Base-by-base conservation (phyloP, 2,888 invertebrate species). In the Drosophila tanythrix region DNA sequence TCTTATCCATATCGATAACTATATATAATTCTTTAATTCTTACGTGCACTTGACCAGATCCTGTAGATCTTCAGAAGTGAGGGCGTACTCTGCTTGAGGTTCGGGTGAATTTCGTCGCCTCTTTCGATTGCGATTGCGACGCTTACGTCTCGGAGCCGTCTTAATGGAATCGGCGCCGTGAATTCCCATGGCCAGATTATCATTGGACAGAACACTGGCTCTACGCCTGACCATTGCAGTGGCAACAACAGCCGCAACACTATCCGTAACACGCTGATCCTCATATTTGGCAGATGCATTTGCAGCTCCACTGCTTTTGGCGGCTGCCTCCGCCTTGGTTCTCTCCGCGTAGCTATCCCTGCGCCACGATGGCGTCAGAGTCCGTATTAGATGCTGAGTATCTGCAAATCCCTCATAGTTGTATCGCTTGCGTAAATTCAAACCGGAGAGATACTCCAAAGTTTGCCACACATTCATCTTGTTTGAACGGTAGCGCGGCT, bases 391-490 rank as follows among this genome's bases (percentile, higher is more conserved):
- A 79, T 91, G 90, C 11, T 91, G 89, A 10, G 85, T 81, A 69
- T 92, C 93, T 55, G 76, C 88, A 56, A 89, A 92, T 43, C 92
- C 92, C 38, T 92, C 92, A 60, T 92, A 92, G 61, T 92, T 92
- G 63, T 91, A 92, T 11, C 86, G 87, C 60, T 91, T 92, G 3
- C 92, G 88, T 11, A 91, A 76, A 71, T 84, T 91, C 18, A 90
- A 52, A 0, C 89, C 83, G 75, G 93, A 91, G 4, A 93, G 87
- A 55, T 91, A 89, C 63, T 93, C 93, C 10, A 93, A 76, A 48
- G 93, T 92, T 63, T 93, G 93, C 93, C 93, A 93, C 43, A 93
- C 91, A 71, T 92, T 93, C 92, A 92, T 92, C 68, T 83, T 91
- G 88, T 92, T 92, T 81, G 91, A 72, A 84, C 90, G 79, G 88